Base-by-base conservation (phyloP, 2,888 invertebrate species). In the Creontiades dilutus region DNA sequence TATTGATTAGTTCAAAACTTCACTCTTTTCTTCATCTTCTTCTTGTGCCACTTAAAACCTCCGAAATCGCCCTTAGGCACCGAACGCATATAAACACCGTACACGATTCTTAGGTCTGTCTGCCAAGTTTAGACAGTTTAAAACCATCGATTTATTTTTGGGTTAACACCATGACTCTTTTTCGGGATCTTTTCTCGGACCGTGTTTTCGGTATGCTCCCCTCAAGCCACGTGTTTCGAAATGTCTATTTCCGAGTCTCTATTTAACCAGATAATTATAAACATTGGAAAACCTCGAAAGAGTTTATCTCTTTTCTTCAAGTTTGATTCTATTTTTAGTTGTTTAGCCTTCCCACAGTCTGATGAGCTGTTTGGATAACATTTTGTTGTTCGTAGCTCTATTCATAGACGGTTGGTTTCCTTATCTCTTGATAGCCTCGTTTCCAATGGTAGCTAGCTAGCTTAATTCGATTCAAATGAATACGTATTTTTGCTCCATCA, bases 181-280 rank as follows among this genome's bases (percentile, higher is more conserved):
- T 86, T 75, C 27, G 76, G 23, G 28, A 23, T 47, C 68, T 68
- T 86, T 75, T 28, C 23, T 68, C 86, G 75, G 14, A 14, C 52
- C 85, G 46, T 88, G 88, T 52, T 78, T 88, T 88, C 68, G 88
- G 88, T 78, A 88, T 88, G 88, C 85, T n/a, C 85, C 57, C 82
- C 82, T 57, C 61, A 19, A 61, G 85, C 88, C 88, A 88, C 88
- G 88, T 88, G 88, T 88, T 88, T 88, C 28, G 52, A 46, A 88
- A 82, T 19, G 19, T 27, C 80, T 88, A 88, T 88, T 88, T 80
- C 46, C 80, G 61, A 88, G 16, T 48, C 52, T 55, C 78, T 78
- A 47, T 88, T 88, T 55, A 48, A 48, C 78, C 88, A 48, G 52
- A n/a, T 52, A 86, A 86, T 88, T 88, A 88, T 78, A 88, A 88